Evolutionary conservation across 2,113 vertebrate genomes (phyloP).

Genomic region (Gallinago jamesoni): DNA sequence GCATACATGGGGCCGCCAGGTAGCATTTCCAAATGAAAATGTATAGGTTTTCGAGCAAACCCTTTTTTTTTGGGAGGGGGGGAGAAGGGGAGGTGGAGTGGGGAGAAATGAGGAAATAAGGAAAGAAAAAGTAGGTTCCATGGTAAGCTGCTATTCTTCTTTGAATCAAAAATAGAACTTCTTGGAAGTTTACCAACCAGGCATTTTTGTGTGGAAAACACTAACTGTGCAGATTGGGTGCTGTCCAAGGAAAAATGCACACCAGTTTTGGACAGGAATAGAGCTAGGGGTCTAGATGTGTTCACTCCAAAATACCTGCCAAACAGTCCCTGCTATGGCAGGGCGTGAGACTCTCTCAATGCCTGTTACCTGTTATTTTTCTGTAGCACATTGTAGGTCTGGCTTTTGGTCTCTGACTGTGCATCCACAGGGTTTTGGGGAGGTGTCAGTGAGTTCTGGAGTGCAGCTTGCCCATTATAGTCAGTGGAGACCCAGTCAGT

Average conservation of each 20-base stretch:
- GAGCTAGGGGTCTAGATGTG: background rate
- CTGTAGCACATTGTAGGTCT: background rate
- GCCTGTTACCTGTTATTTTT: constrained; percentile 19
- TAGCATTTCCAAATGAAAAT: constrained; percentile 1
- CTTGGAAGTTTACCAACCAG: constrained; percentile 41
- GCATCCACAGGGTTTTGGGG: background rate
- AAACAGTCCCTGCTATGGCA: background rate
- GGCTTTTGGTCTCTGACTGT: background rate
- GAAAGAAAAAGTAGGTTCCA: background rate
- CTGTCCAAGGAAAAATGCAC: constrained; percentile 46
- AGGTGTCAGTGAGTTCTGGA: background rate
- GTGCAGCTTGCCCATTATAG: background rate
- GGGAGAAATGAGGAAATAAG: background rate
- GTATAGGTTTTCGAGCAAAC: background rate
- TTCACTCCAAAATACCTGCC: constrained; percentile 1
- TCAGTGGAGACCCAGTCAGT: background rate
- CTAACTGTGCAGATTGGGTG: constrained; percentile 11
- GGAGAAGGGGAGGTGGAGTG: rapidly evolving
- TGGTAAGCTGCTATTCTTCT: constrained; percentile 32
- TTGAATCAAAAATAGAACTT: constrained; percentile 34
- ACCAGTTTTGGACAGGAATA: constrained; percentile 5
- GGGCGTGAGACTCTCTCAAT: background rate
- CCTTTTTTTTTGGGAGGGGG: background rate
- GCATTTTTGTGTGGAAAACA: constrained; percentile 57
- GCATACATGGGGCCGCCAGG: background rate